phyloP scores from a whole-genome alignment of 2,113 vertebrate genomes.

The Eptesicus fuscus region DNA sequence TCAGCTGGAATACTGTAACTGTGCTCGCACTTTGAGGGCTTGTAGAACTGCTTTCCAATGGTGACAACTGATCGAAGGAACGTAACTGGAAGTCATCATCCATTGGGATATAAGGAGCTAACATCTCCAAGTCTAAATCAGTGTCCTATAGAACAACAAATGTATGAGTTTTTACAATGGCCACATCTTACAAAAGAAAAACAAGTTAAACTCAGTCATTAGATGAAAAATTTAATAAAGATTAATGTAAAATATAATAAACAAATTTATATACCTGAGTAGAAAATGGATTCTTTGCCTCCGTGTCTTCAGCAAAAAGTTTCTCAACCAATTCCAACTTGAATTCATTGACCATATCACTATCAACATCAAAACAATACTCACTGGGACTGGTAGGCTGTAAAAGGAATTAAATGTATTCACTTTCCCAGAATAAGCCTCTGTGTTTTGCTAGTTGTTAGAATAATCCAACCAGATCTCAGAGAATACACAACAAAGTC shows the following conservation, averaged over 20 bases:
- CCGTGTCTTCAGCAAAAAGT: conserved; percentile 96
- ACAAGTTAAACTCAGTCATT: conserved; percentile 20
- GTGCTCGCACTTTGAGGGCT: conserved; percentile 68
- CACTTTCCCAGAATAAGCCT: conserved; percentile 36
- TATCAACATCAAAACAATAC: conserved; percentile 93
- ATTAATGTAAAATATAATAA: conserved; percentile 39
- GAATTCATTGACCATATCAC: conserved; percentile 92
- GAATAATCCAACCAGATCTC: conserved; percentile 4
- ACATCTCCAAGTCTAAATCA: conserved; percentile 96
- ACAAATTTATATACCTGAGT: conserved; percentile 85
- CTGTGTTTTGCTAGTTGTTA: conserved; percentile 16
- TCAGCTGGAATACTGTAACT: conserved; percentile 73
- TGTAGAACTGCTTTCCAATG: conserved; percentile 83
- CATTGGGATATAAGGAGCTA: conserved; percentile 98
- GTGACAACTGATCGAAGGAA: conserved; percentile 87
- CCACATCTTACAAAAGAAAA: conserved; percentile 10
- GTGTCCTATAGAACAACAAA: conserved; percentile 79
- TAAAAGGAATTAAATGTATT: conserved; percentile 69
- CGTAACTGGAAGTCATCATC: conserved; percentile 97
- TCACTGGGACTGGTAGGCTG: conserved; percentile 89
- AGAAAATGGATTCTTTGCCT: conserved; percentile 92
- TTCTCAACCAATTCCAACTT: conserved; percentile 98
- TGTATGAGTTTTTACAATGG: neutral
- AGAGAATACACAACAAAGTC: neutral
- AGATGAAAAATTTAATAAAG: conserved; percentile 18